Conservation (phyloP, 2,888 invertebrate species). For the Cryptocephalus primarius region DNA sequence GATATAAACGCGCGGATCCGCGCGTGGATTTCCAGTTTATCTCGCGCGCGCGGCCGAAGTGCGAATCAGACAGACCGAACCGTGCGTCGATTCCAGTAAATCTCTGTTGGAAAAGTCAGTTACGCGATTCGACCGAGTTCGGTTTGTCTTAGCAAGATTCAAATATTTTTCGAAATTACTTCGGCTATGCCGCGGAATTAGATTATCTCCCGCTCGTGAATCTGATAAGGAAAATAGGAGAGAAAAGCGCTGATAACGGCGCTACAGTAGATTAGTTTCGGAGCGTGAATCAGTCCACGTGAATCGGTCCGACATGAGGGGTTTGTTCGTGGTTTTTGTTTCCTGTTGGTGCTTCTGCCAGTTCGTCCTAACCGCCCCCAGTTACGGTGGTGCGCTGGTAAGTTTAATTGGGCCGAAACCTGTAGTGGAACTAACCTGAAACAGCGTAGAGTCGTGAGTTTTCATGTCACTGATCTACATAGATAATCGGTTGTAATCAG, state of each 20-base stretch:
- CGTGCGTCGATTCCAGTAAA: slow-evolving; percentile 10
- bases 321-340: slow-evolving; percentile 6
- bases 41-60: slow-evolving; percentile 3
- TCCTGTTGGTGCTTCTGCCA: slow-evolving; percentile 9
- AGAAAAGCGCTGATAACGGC: too few relatives aligned
- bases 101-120: slow-evolving; percentile 10
- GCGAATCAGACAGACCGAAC: slow-evolving; percentile 8
- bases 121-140: slow-evolving; percentile 15
- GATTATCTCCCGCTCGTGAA: slow-evolving; percentile 1
- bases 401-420: slow-evolving; percentile 1
- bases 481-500: too few relatives aligned
- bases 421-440: too few relatives aligned
- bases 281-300: neutral
- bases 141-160: slow-evolving; percentile 5
- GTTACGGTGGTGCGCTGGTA: slow-evolving; percentile 13
- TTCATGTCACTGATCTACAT: too few relatives aligned
- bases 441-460: too few relatives aligned
- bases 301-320: too few relatives aligned
- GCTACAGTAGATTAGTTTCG: too few relatives aligned
- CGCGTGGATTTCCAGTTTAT: slow-evolving; percentile 10
- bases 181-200: too few relatives aligned
- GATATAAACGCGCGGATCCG: slow-evolving; percentile 9
- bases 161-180: neutral
- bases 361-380: slow-evolving; percentile 7
- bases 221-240: neutral